A percentile compares a stretch with the other conserved stretches of the same genome.
Conservation (phyloP, 1,140 invertebrate species). For the Drosophila kanapiae region DNA sequence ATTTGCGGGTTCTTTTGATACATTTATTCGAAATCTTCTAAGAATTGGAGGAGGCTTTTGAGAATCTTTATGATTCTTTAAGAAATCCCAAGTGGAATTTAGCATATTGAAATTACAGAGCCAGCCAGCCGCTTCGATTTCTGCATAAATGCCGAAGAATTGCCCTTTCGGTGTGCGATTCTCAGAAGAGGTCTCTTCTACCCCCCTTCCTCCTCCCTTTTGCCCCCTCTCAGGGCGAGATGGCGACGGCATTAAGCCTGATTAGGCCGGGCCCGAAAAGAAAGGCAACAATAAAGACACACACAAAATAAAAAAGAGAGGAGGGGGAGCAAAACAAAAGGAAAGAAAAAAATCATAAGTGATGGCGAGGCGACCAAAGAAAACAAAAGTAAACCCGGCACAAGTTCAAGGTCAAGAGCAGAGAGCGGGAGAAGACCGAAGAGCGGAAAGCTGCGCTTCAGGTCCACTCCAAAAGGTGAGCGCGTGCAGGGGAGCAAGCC, state of each 20-base stretch:
- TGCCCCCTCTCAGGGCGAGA: slow-evolving; percentile 4
- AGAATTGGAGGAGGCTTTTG: not conserved
- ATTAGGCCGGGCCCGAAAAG: slow-evolving; percentile 61
- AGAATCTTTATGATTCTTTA: slow-evolving; percentile 3
- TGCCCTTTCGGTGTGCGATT: slow-evolving; percentile 27
- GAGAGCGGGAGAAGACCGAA: slow-evolving; percentile 18
- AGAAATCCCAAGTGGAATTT: slow-evolving; percentile 18
- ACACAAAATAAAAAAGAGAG: slow-evolving; percentile 5
- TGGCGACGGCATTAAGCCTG: slow-evolving; percentile 76
- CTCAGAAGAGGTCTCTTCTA: slow-evolving; percentile 22
- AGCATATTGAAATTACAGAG: slow-evolving; percentile 35
- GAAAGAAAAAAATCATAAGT: slow-evolving; percentile 44
- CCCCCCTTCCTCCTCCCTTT: not conserved
- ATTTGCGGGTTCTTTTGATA: slow-evolving; percentile 10
- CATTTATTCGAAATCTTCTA: slow-evolving; percentile 14
- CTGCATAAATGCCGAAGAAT: slow-evolving; percentile 55
- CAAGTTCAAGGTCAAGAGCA: slow-evolving; percentile 84
- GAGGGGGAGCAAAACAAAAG: not conserved
- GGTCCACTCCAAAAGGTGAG: slow-evolving; percentile 55
- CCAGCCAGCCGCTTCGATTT: slow-evolving; percentile 18
- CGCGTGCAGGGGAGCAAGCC: slow-evolving; percentile 3
- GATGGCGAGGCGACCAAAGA: slow-evolving; percentile 65
- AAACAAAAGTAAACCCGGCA: slow-evolving; percentile 81
- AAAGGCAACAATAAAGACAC: slow-evolving; percentile 48
- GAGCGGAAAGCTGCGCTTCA: slow-evolving; percentile 53